Evolutionary conservation across 2,888 invertebrate genomes (phyloP).

Genomic region (Eristalis tenax): DNA sequence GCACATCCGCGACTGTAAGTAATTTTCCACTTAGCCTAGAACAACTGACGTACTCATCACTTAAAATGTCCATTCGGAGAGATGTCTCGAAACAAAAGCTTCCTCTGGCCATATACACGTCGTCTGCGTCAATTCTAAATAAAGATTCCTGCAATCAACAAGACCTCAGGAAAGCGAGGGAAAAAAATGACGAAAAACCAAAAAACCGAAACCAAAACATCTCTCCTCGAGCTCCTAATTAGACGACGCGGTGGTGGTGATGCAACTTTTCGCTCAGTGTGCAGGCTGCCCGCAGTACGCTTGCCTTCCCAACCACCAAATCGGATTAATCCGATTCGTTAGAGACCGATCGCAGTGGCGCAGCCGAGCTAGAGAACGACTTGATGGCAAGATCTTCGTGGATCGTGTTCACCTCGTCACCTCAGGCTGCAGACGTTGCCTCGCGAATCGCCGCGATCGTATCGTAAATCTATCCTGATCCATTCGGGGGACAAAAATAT

Average conservation of each 20-base stretch:
- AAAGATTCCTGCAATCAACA: constrained; percentile 51
- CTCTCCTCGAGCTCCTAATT: constrained; percentile 61
- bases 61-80: constrained; percentile 52
- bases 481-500: constrained; percentile 45
- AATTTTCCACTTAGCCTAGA: constrained; percentile 22
- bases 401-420: neutral
- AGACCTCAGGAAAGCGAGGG: constrained; percentile 3
- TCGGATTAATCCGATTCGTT: constrained; percentile 5
- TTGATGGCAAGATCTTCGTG: neutral
- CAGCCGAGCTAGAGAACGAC: neutral
- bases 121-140: constrained; percentile 63
- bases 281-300: neutral
- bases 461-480: constrained; percentile 28
- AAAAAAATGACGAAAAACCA: neutral
- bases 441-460: constrained; percentile 10
- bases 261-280: constrained; percentile 33
- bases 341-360: neutral
- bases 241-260: constrained; percentile 53
- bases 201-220: constrained; percentile 47
- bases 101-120: constrained; percentile 9
- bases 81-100: constrained; percentile 48
- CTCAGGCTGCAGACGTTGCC: neutral
- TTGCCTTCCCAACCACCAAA: neutral
- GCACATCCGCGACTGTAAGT: neutral
- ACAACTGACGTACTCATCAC: constrained; percentile 50